Evolutionary conservation across 2,113 vertebrate genomes (phyloP).

Genomic region (Ovis canadensis): DNA sequence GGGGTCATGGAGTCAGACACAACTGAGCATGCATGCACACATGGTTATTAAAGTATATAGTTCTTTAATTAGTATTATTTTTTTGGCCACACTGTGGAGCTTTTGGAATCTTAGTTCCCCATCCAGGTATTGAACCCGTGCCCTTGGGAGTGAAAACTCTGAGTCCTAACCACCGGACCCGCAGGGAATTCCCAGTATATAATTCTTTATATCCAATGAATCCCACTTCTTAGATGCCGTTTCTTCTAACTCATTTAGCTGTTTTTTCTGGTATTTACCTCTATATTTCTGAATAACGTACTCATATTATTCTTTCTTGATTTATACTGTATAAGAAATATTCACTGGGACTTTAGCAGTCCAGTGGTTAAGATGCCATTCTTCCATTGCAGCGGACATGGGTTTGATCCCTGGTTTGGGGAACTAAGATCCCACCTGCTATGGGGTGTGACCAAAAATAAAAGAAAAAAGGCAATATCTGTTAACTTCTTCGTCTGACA

Average conservation of each 20-base stretch:
- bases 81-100: not conserved
- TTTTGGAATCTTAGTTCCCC: not conserved
- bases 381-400: not conserved
- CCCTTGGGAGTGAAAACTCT: not conserved
- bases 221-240: not conserved
- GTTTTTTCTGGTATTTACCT: not conserved
- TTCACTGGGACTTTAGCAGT: not conserved
- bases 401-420: not conserved
- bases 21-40: not conserved
- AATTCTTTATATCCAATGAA: not conserved
- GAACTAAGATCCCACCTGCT: not conserved
- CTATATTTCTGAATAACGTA: not conserved
- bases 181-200: not conserved
- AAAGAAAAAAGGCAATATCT: not conserved
- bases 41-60: not conserved
- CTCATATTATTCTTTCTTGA: not conserved
- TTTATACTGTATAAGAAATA: not conserved
- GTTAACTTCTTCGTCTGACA: not conserved
- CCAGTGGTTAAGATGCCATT: not conserved
- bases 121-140: not conserved
- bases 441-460: not conserved
- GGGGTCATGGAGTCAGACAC: not conserved
- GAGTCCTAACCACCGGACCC: not conserved
- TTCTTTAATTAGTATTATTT: not conserved
- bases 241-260: not conserved